Percentiles rank a stretch among this genome's conserved stretches.
These are phyloP conservation scores for Conus canariensis DNA, from an alignment of 2,888 invertebrate species.

Conservation along the genomic window DNA sequence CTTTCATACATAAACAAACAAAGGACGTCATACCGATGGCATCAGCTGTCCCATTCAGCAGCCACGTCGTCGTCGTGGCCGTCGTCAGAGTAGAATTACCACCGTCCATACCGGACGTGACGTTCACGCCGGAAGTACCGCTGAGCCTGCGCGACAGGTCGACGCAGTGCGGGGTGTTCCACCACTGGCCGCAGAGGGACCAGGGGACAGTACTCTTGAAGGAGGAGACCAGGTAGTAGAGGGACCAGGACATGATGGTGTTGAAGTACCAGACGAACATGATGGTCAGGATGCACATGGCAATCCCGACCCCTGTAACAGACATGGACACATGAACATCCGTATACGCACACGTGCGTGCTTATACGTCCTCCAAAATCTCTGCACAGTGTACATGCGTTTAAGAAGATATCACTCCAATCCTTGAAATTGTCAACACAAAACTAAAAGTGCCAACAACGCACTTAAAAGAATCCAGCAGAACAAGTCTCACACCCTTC, in stretches of 20 bases:
- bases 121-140: not conserved
- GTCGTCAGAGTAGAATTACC: not conserved
- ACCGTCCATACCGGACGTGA: slow-evolving; percentile 2
- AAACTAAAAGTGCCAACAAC: no score
- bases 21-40: not conserved
- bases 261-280: slow-evolving; percentile 42
- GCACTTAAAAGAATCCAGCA: no score
- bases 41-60: not conserved
- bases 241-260: slow-evolving; percentile 43
- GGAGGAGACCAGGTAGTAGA: slow-evolving; percentile 38
- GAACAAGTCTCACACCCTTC: no score
- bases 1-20: not conserved
- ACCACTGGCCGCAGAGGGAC: slow-evolving; percentile 46
- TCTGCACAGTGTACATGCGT: not conserved
- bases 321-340: not conserved
- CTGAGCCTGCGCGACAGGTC: not conserved
- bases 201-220: slow-evolving; percentile 40
- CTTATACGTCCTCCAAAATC: no score
- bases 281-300: slow-evolving; percentile 35
- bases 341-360: not conserved
- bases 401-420: no score
- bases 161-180: slow-evolving; percentile 39
- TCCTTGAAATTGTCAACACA: no score
- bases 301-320: slow-evolving; percentile 41
- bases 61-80: not conserved